A percentile compares a stretch with the other conserved stretches of the same genome.
Conservation (phyloP, 2,888 invertebrate genomes). For the Elegia similella region DNA sequence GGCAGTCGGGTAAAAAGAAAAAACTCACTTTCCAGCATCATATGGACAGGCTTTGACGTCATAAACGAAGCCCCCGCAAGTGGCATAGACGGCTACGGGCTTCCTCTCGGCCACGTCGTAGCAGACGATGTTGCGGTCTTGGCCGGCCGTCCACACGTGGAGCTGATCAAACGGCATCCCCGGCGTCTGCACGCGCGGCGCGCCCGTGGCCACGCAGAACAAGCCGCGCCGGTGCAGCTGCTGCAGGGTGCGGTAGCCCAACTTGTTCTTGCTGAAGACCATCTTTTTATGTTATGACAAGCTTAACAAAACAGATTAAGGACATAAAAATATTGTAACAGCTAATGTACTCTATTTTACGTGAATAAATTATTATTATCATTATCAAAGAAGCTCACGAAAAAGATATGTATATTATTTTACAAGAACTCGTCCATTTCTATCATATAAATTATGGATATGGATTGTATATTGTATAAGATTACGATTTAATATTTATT, state of each 20-base stretch:
- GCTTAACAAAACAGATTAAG: too few species aligned
- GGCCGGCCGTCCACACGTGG: constrained; percentile 82
- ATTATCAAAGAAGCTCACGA: too few species aligned
- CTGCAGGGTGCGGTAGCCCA: constrained; percentile 60
- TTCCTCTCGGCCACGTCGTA: constrained; percentile 62
- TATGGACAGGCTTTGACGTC: constrained; percentile 84
- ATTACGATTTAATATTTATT: too few species aligned
- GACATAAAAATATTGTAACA: too few species aligned
- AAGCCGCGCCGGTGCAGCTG: constrained; percentile 81
- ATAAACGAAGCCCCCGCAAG: constrained; percentile 85
- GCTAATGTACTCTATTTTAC: too few species aligned
- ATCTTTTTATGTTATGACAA: neutral
- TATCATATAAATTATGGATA: too few species aligned
- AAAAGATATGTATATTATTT: too few species aligned
- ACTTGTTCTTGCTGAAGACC: constrained; percentile 54
- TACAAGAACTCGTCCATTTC: too few species aligned
- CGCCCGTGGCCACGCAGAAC: constrained; percentile 81
- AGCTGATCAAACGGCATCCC: constrained; percentile 32
- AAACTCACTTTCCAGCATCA: constrained; percentile 84
- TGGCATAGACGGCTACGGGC: constrained; percentile 66
- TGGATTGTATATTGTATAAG: too few species aligned
- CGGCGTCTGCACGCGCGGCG: constrained; percentile 45
- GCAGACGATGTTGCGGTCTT: constrained; percentile 82
- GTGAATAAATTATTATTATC: too few species aligned
- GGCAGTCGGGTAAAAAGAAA: too few species aligned